Percentiles rank a stretch among this genome's conserved stretches.
Evolutionary conservation across 2,113 vertebrate genomes (phyloP).

Genomic region (Ranitomeya imitator): DNA sequence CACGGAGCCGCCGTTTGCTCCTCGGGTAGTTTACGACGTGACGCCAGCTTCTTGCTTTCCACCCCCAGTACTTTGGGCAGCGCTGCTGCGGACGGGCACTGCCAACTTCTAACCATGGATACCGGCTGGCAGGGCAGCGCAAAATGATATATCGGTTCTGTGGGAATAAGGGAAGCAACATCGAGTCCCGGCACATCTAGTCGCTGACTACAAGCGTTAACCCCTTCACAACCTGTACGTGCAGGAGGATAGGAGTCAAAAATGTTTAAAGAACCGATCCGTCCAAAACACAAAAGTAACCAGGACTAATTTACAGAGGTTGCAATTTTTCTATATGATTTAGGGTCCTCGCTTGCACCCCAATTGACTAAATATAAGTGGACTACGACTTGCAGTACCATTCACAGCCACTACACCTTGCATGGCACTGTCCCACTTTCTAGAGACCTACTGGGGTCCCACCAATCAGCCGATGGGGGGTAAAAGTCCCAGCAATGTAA

Average conservation of each 20-base stretch:
- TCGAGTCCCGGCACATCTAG: not conserved
- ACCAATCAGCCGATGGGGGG: too few relatives aligned
- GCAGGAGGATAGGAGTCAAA: not conserved
- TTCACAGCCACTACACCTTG: too few relatives aligned
- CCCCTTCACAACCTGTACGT: not conserved
- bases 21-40: constrained; percentile 17
- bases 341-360: too few relatives aligned
- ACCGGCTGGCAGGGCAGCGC: not conserved
- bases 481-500: too few relatives aligned
- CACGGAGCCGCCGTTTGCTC: constrained; percentile 3
- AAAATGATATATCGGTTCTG: not conserved
- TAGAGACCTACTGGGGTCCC: too few relatives aligned
- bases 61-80: not conserved
- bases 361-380: too few relatives aligned
- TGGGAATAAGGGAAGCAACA: not conserved
- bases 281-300: too few relatives aligned
- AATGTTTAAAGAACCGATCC: too few relatives aligned
- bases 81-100: not conserved
- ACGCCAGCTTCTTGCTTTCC: constrained; percentile 2
- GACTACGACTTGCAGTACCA: too few relatives aligned
- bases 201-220: not conserved
- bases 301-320: not conserved
- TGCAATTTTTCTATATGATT: not conserved
- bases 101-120: constrained; percentile 21
- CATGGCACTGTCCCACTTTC: too few relatives aligned